Evolutionary conservation across 2,113 vertebrate species (phyloP).

Genomic region (Sinocyclocheilus rhinocerous): DNA sequence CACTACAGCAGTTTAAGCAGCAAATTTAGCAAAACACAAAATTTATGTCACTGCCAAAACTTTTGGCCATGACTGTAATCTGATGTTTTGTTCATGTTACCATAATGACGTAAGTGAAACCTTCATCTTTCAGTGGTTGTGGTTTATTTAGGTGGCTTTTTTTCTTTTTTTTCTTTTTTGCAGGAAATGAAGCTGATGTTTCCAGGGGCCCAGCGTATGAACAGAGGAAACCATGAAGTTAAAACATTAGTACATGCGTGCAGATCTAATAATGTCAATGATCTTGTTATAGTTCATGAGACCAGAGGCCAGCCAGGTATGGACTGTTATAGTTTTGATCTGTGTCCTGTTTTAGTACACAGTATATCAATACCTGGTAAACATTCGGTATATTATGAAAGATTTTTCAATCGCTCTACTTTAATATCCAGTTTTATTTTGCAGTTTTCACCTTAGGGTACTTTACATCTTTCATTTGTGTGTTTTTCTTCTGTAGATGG

Average conservation of each 20-base stretch:
- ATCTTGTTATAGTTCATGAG: constrained; percentile 86
- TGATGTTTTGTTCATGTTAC: not conserved
- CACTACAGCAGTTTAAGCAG: too few species aligned
- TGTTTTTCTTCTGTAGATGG: constrained; percentile 69
- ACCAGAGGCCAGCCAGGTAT: constrained; percentile 88
- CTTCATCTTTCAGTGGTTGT: not conserved
- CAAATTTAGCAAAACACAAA: too few species aligned
- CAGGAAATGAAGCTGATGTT: constrained; percentile 90
- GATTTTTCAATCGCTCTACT: not conserved
- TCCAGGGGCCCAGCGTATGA: constrained; percentile 89
- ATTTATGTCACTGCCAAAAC: too few species aligned
- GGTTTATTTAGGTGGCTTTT: constrained; percentile 13
- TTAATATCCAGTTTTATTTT: not conserved
- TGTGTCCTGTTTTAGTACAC: not conserved
- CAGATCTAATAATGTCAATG: constrained; percentile 85
- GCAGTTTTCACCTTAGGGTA: not conserved
- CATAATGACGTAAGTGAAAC: not conserved
- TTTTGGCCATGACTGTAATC: too few species aligned
- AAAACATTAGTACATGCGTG: constrained; percentile 81
- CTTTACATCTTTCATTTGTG: too few species aligned
- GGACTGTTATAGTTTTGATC: not conserved
- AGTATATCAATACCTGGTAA: not conserved
- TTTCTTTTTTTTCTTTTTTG: constrained; percentile 1
- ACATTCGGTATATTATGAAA: too few species aligned
- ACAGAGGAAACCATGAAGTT: constrained; percentile 88